Base-by-base conservation (phyloP, 2,797 vertebrate genomes). In the Catamblyrhynchus diadema region DNA sequence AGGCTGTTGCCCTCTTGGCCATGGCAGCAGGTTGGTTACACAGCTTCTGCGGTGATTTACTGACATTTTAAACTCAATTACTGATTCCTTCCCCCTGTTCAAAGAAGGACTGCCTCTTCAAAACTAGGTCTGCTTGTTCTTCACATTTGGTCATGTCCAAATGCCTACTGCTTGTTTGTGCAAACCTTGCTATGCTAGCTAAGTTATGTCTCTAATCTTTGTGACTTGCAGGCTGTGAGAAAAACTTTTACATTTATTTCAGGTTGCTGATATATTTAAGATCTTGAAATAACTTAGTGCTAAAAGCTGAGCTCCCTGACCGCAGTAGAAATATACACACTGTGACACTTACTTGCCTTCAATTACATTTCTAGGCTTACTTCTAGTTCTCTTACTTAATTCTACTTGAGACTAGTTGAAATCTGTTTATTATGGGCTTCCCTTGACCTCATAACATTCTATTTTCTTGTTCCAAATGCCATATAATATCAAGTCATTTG, bases 391-490 rank as follows among this genome's bases (percentile, higher is more conserved):
- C 16, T 70, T 32, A 22, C 25, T 78, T 72, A 54, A 41, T 65
- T 82, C 56, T 82, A 2, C 51, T 51, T 73, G 56, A 85, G 81
- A 73, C 37, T 22, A 35, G 22, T 72, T 80, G 67, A 80, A 92
- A 74, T 86, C 32, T 77, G 13, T 80, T 93, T 80, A 60, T 89
- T 90, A 72, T 56, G 21, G 35, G 16, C 66, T 75, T 17, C 18
- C 5, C 42, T 74, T 94, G 86, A 94, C 50, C 69, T 94, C 4
- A 4, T 86, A 81, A 62, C 35, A 25, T 87, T 80, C 48, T 70
- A 4, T 82, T 95, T 86, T 85, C 81, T 81, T 82, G 25, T 64
- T 87, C 48, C 57, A 91, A 87, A 89, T 89, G 74, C 89, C 78
- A 42, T 82, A 21, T 48, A 82, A 82, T 94, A 60, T 27, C 67